Conservation (phyloP, 2,888 invertebrate species). For the Copidosoma aretas region DNA sequence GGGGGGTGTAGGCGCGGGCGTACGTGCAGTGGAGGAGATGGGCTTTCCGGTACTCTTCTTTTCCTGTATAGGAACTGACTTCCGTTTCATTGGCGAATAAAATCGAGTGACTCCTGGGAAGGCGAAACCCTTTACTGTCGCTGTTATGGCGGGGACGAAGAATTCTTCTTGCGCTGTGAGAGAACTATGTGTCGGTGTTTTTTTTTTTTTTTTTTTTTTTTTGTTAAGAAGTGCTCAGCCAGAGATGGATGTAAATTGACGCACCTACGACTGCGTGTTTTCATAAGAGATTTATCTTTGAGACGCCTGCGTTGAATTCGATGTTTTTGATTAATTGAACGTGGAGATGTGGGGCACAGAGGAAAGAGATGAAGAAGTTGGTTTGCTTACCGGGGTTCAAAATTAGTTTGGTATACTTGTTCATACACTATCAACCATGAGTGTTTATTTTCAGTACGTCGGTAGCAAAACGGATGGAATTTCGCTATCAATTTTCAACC, state of each 20-base stretch:
- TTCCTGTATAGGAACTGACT: background rate
- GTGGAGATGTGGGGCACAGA: too few species aligned
- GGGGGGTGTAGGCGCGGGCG: background rate
- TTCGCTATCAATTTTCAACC: too few species aligned
- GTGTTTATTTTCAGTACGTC: too few species aligned
- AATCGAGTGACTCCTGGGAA: conserved; percentile 10
- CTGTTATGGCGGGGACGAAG: background rate
- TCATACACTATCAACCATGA: too few species aligned
- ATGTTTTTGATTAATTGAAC: background rate
- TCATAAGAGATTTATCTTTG: background rate
- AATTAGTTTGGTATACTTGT: too few species aligned
- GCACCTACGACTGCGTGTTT: conserved; percentile 3
- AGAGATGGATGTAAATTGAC: conserved; percentile 10
- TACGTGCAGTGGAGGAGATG: background rate
- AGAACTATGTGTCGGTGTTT: too few species aligned
- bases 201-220: background rate
- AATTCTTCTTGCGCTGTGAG: background rate
- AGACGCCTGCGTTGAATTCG: too few species aligned
- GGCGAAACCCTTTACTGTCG: background rate
- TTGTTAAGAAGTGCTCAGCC: background rate
- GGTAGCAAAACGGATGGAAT: too few species aligned
- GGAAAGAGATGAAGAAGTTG: too few species aligned
- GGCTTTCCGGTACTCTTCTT: background rate
- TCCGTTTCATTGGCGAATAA: conserved; percentile 24
- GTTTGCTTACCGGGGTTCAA: too few species aligned